Percentiles rank a stretch among this genome's conserved stretches.
phyloP scores from a whole-genome alignment of 2,888 invertebrate genomes.

The Cylloceria caligata region DNA sequence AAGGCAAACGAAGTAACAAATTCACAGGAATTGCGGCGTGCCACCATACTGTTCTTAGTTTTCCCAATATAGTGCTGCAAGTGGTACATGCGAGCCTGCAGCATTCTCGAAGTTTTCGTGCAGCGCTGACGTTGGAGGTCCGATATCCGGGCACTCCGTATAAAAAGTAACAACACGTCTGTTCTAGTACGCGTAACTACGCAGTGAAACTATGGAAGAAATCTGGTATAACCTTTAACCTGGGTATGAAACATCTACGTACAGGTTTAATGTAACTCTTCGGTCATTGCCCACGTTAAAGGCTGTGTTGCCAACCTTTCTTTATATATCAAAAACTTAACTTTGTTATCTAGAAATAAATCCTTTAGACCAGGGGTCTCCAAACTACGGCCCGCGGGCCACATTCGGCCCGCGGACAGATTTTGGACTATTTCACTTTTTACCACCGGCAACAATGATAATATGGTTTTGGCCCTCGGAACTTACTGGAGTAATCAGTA shows the following conservation, averaged over 20 bases:
- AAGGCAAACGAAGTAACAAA: slow-evolving; percentile 64
- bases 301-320: background rate
- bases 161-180: slow-evolving; percentile 40
- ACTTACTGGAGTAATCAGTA: too few relatives aligned
- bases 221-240: slow-evolving; percentile 6
- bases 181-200: background rate
- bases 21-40: slow-evolving; percentile 61
- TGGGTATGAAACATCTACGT: background rate
- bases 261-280: background rate
- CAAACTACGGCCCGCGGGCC: too few relatives aligned
- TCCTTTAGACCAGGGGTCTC: background rate
- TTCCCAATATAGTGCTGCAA: slow-evolving; percentile 16
- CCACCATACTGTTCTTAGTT: slow-evolving; percentile 27
- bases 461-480: too few relatives aligned
- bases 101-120: slow-evolving; percentile 32
- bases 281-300: background rate
- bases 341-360: background rate
- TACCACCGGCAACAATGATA: too few relatives aligned
- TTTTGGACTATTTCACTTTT: too few relatives aligned
- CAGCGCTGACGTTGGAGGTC: slow-evolving; percentile 11
- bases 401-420: too few relatives aligned
- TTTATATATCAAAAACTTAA: background rate
- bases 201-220: slow-evolving; percentile 10
- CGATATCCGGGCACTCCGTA: background rate
- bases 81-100: slow-evolving; percentile 33